Percentiles rank a stretch among this genome's conserved stretches.
Conservation (phyloP, 1,140 invertebrate species). For the Drosophila yakuba region DNA sequence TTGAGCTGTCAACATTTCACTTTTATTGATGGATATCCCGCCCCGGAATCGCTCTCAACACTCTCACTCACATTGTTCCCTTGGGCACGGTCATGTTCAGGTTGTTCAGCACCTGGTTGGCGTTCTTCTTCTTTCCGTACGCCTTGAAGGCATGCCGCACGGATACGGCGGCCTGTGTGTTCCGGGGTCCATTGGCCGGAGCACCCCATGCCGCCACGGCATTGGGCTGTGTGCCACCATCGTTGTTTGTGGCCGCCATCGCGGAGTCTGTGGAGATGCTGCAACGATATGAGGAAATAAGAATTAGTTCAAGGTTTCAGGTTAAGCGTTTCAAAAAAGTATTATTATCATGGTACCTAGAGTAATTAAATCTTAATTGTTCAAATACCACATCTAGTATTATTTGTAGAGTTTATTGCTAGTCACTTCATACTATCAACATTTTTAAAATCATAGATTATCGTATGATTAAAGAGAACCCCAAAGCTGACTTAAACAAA, state of each 20-base stretch:
- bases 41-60: conserved; percentile 55
- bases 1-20: conserved; percentile 71
- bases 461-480: neutral
- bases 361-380: too few relatives aligned
- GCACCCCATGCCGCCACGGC: conserved; percentile 64
- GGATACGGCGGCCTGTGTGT: conserved; percentile 91
- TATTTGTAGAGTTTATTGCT: too few relatives aligned
- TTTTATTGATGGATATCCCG: conserved; percentile 41
- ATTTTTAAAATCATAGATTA: too few relatives aligned
- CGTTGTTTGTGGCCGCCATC: conserved; percentile 80
- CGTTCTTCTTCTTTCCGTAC: conserved; percentile 93
- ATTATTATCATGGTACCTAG: neutral
- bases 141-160: conserved; percentile 93
- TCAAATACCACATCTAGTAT: too few relatives aligned
- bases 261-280: conserved; percentile 70
- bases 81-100: conserved; percentile 96
- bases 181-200: conserved; percentile 76
- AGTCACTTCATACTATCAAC: too few relatives aligned
- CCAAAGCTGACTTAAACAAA: too few relatives aligned
- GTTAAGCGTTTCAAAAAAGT: neutral
- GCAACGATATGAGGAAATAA: conserved; percentile 30
- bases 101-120: conserved; percentile 93
- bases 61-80: conserved; percentile 92
- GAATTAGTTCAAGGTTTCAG: neutral
- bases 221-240: conserved; percentile 77